phyloP scores from a whole-genome alignment of 2,888 invertebrate genomes.

The Drosophila hamatofila region DNA sequence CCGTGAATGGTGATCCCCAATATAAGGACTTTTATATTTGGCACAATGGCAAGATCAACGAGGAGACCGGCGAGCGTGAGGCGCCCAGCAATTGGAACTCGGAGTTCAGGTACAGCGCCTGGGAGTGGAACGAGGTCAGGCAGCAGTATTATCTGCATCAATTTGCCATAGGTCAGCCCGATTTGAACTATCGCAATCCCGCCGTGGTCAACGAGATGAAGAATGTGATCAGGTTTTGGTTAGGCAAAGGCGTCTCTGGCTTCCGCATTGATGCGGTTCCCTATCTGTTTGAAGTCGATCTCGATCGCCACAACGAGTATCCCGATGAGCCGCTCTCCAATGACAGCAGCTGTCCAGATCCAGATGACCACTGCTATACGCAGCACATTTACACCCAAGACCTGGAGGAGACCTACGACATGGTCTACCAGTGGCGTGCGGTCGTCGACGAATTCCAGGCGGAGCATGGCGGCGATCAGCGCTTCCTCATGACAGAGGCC shows the following conservation, averaged over 20 bases:
- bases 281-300: constrained; percentile 80
- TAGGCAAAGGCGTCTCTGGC: constrained; percentile 92
- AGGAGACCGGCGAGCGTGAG: constrained; percentile 80
- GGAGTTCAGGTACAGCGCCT: constrained; percentile 87
- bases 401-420: constrained; percentile 87
- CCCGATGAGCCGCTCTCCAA: constrained; percentile 86
- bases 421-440: constrained; percentile 87
- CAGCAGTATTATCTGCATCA: constrained; percentile 89
- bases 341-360: constrained; percentile 83
- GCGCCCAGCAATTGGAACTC: constrained; percentile 87
- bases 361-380: constrained; percentile 86
- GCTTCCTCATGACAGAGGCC: constrained; percentile 88
- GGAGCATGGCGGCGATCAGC: constrained; percentile 81
- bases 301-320: constrained; percentile 80
- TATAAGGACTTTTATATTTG: constrained; percentile 93
- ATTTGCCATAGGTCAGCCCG: constrained; percentile 88
- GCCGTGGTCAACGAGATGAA: constrained; percentile 86
- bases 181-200: constrained; percentile 88
- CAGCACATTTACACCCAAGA: constrained; percentile 88
- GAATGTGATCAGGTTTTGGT: constrained; percentile 90
- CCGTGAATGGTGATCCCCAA: constrained; percentile 87
- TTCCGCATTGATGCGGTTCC: constrained; percentile 90
- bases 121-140: constrained; percentile 87
- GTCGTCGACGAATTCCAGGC: constrained; percentile 86
- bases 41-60: constrained; percentile 85